Conservation (phyloP, 2,888 invertebrate genomes). For the Amiota minor region DNA sequence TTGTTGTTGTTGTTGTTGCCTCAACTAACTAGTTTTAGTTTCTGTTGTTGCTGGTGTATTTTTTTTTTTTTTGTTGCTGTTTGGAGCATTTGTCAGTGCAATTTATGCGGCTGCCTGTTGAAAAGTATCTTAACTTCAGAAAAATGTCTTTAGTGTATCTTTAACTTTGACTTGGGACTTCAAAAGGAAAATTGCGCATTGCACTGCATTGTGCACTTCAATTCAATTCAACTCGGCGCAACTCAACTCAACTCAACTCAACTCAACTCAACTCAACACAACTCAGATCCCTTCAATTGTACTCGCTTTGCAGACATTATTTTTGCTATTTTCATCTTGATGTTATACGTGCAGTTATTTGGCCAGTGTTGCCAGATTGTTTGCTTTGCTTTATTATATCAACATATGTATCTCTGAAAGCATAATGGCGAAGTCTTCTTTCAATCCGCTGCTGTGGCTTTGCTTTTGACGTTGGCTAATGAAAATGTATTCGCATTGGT, state of each 20-base stretch:
- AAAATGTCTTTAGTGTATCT: conserved; percentile 33
- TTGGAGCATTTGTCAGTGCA: conserved; percentile 30
- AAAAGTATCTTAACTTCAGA: conserved; percentile 36
- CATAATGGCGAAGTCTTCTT: too few species aligned
- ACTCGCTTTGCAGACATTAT: background rate
- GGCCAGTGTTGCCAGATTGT: conserved; percentile 18
- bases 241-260: background rate
- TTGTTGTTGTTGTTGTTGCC: background rate
- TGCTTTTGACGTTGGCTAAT: conserved; percentile 7
- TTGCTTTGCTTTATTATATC: too few species aligned
- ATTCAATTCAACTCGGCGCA: background rate
- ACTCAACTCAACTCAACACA: background rate
- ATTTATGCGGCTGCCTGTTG: conserved; percentile 49
- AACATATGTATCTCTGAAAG: too few species aligned
- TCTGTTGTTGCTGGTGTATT: background rate
- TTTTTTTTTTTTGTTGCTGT: background rate
- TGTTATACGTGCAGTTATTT: conserved; percentile 26
- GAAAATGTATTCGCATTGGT: conserved; percentile 28
- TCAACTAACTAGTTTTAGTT: background rate
- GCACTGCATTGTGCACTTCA: background rate
- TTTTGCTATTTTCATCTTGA: conserved; percentile 20
- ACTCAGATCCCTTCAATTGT: background rate
- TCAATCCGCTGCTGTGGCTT: background rate
- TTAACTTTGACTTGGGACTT: conserved; percentile 34
- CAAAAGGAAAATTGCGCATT: conserved; percentile 31